Evolutionary conservation across 2,888 invertebrate species (phyloP), one percentile per base, ranked within the genome.

Genomic region (Sminthurinus aureus): DNA sequence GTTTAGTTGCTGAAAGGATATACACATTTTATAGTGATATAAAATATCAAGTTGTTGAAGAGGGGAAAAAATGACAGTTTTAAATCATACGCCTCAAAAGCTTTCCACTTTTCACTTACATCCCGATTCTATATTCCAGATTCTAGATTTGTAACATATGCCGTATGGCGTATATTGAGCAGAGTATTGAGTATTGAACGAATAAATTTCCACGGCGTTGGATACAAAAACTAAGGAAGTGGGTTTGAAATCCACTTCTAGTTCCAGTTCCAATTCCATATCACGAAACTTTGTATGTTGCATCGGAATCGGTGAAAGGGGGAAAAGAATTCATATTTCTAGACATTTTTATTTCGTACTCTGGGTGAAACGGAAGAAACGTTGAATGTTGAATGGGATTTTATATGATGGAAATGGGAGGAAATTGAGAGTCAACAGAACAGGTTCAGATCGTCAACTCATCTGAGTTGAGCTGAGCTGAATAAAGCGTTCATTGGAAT

Each of bases 51-150:
- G n/a, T 58, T 13, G 20, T 52, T 64, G 24, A 71, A 69, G 22
- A 26, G 69, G 50, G 12, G 64, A 79, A 15, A 77, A 58, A 52
- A 13, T 18, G 69, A 38, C 76, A 82, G 83, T 74, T 79, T 58
- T 50, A 75, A 79, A 83, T 83, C 83, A 83, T 79, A 67, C 66
- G 83, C 83, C 79, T 83, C 79, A 67, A 83, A 79, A 79, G 83
- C 75, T 69, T 51, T 22, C 71, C 50, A 38, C 38, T 38, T 38
- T 38, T 6, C 38, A 38, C 38, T 38, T 38, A 4, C 38, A 38
- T 4, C 38, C 6, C n/a, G n/a, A n/a, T 38, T 38, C 6, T 38
- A 38, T n/a, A n/a, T n/a, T 38, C 38, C 3, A 38, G 38, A 38
- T 38, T 38, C 38, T 38, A 38, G 6, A 6, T 38, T 6, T 38